phyloP scores from a whole-genome alignment of 1,140 invertebrate species.

The Sminthurides bifidus region DNA sequence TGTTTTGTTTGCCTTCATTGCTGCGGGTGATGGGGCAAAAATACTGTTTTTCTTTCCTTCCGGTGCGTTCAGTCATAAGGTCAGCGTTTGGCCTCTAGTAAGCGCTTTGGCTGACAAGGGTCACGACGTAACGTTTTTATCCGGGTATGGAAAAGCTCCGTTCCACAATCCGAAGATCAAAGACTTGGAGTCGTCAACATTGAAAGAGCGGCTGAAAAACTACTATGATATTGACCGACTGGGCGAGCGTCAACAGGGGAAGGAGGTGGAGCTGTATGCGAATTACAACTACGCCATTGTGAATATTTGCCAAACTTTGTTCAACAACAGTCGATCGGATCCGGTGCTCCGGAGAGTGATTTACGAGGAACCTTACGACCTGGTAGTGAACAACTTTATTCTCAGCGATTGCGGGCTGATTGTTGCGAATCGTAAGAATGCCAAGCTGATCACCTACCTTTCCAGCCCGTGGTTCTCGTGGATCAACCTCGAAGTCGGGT shows the following conservation, averaged over 20 bases:
- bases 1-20: no score
- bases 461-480: background rate
- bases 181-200: background rate
- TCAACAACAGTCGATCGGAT: background rate
- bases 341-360: background rate
- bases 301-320: background rate
- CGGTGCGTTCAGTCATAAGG: slow-evolving; percentile 11
- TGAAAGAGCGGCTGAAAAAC: background rate
- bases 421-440: background rate
- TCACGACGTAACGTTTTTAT: slow-evolving; percentile 18
- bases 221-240: background rate
- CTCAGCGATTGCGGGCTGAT: background rate
- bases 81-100: slow-evolving; percentile 9
- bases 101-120: slow-evolving; percentile 8
- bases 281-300: background rate
- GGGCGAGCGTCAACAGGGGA: background rate
- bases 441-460: background rate
- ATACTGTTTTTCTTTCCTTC: slow-evolving; percentile 9
- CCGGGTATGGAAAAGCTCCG: slow-evolving; percentile 4
- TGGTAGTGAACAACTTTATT: background rate
- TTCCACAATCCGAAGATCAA: background rate
- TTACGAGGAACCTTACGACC: background rate
- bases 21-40: no score
- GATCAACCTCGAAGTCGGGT: background rate
- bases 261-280: background rate